Base-by-base conservation (phyloP, 1,140 invertebrate genomes). In the Dendroctonus valens region DNA sequence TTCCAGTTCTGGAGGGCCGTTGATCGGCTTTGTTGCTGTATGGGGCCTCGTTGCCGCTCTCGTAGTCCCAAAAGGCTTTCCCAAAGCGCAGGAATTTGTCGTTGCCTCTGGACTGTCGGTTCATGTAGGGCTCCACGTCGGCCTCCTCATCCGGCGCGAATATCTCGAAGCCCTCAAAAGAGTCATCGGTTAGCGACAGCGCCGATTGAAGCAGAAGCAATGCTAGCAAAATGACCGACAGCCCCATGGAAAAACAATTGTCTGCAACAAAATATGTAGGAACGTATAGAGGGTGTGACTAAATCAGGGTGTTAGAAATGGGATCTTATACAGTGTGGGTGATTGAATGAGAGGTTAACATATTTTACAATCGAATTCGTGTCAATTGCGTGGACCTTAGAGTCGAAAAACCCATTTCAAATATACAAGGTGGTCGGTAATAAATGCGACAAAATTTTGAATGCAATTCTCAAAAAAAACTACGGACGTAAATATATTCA, bases 41-140 rank as follows among this genome's bases (percentile, higher is more conserved):
- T 7, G 48, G 15, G 8, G 14, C 41, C 9, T 69, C 63, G 41
- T 59, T 62, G 7, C 46, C 50, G 12, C 7, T 52, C 9, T 69
- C 54, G 51, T 64, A 65, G 48, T 58, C 49, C 60, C 57, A 58
- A 49, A 61, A 62, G 12, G 59, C 60, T 40, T 52, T 65, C 5
- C 69, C 69, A 41, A 70, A 70, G 11, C 69, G 49, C 14, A 70
- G 48, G 42, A 68, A 70, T 38, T 70, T 70, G 58, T 63, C 66
- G 46, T 42, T 65, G 40, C 37, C 68, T 41, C 67, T 58, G 8
- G 57, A 14, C 62, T 59, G 48, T n/a, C 59, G 42, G 12, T 67
- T 55, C 4, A 67, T 40, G 50, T 59, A 50, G 0, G 65, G 50
- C 9, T 54, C 59, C 8, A 61, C 7, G 14, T 66, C 69, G 1